A percentile compares a stretch with the other conserved stretches of the same genome.
Evolutionary conservation across 2,113 vertebrate genomes (phyloP).

Genomic region (Pungitius pungitius): DNA sequence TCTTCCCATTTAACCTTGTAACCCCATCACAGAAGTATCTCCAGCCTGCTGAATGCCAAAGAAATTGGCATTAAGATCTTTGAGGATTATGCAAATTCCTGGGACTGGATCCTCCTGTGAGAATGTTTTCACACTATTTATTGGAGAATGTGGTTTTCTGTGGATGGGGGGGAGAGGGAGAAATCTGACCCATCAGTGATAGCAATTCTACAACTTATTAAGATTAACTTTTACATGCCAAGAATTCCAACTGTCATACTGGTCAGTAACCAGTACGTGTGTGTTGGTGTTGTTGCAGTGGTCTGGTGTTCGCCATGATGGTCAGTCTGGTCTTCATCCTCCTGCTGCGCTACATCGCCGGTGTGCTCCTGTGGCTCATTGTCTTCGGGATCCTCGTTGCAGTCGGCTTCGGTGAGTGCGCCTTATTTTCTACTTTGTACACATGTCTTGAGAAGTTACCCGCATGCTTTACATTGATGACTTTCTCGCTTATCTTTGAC

Average conservation of each 20-base stretch:
- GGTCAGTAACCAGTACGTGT: neutral
- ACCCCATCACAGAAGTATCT: slow-evolving; percentile 82
- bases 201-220: neutral
- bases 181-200: neutral
- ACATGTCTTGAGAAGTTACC: neutral
- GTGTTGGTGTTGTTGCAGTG: slow-evolving; percentile 76
- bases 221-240: neutral
- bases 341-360: slow-evolving; percentile 89
- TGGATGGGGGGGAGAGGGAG: too few relatives aligned
- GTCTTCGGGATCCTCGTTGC: slow-evolving; percentile 86
- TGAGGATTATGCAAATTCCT: slow-evolving; percentile 93
- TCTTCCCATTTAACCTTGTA: slow-evolving; percentile 11
- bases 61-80: slow-evolving; percentile 90
- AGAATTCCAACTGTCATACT: too few relatives aligned
- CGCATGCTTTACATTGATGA: neutral
- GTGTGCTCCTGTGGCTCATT: slow-evolving; percentile 92
- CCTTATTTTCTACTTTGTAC: neutral
- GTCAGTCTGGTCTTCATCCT: slow-evolving; percentile 92
- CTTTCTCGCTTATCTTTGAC: neutral
- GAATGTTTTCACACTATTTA: slow-evolving; percentile 45
- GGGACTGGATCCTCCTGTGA: slow-evolving; percentile 98
- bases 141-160: neutral
- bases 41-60: slow-evolving; percentile 87
- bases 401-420: slow-evolving; percentile 86
- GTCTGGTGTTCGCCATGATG: slow-evolving; percentile 89